Conservation (phyloP, 2,888 invertebrate genomes). For the Drosophila maculinotata region DNA sequence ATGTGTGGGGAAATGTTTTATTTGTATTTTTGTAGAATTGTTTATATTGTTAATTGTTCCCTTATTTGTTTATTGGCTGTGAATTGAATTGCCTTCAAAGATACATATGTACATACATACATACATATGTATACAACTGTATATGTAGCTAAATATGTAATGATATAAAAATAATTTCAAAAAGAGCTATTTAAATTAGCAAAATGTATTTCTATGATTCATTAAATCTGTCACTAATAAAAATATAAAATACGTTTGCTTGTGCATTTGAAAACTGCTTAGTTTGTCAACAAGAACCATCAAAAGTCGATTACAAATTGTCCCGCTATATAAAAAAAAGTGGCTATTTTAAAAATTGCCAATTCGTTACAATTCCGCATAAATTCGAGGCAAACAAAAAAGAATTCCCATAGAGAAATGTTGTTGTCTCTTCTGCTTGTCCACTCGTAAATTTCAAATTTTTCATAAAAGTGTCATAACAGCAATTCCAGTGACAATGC, state of each 20-base stretch:
- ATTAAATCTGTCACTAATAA: background rate
- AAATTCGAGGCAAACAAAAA: constrained; percentile 34
- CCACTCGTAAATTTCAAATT: constrained; percentile 80
- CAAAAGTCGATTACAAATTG: constrained; percentile 1
- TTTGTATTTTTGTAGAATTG: background rate
- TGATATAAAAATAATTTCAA: too few relatives aligned
- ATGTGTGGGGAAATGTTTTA: too few relatives aligned
- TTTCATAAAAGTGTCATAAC: constrained; percentile 83
- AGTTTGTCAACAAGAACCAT: constrained; percentile 6
- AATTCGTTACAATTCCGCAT: constrained; percentile 57
- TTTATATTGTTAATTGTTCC: too few relatives aligned
- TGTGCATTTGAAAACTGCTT: background rate
- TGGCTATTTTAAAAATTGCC: constrained; percentile 48
- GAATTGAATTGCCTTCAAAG: background rate
- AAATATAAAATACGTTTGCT: background rate
- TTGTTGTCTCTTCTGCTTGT: constrained; percentile 61
- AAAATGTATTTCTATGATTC: too few relatives aligned
- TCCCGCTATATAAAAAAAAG: constrained; percentile 17
- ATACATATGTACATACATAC: too few relatives aligned
- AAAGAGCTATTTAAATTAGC: too few relatives aligned
- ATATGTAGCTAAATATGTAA: too few relatives aligned
- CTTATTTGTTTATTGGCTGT: background rate
- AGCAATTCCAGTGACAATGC: constrained; percentile 71
- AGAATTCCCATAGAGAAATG: constrained; percentile 48
- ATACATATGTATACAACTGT: too few relatives aligned